Percentiles rank a stretch among this genome's conserved stretches.
Conservation (phyloP, 2,888 invertebrate species). For the Molorchus minor region DNA sequence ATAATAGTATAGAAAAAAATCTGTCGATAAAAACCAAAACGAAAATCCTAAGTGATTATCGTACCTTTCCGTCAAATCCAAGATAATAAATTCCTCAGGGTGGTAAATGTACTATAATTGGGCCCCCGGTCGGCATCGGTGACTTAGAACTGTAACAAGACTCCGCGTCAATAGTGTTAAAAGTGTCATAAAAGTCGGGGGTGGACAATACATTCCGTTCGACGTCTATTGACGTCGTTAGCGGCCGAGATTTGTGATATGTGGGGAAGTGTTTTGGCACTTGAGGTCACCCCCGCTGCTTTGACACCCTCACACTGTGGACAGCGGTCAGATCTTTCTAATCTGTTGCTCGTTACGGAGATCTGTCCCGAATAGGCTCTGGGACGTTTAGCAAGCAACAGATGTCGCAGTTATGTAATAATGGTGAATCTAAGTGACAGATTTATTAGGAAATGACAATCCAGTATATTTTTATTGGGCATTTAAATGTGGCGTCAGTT, state of each 20-base stretch:
- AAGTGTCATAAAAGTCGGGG: conserved; percentile 32
- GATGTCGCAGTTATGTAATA: conserved; percentile 7
- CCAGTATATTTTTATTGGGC: too few relatives aligned
- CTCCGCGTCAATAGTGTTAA: conserved; percentile 26
- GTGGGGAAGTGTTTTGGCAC: conserved; percentile 28
- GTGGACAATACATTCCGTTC: conserved; percentile 24
- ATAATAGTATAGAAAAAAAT: too few relatives aligned
- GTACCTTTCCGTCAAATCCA: too few relatives aligned
- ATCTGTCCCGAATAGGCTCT: conserved; percentile 5
- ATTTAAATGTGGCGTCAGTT: too few relatives aligned
- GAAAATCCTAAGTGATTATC: too few relatives aligned
- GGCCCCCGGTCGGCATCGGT: conserved; percentile 13
- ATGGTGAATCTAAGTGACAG: too few relatives aligned
- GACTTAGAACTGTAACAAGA: conserved; percentile 25
- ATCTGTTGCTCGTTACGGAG: conserved; percentile 26
- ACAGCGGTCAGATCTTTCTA: conserved; percentile 26
- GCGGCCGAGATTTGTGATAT: conserved; percentile 16
- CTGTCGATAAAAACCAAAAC: too few relatives aligned
- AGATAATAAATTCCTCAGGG: conserved; percentile 18
- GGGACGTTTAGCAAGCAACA: conserved; percentile 8
- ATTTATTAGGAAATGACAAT: too few relatives aligned
- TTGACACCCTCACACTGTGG: conserved; percentile 29
- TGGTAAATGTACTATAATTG: conserved; percentile 7
- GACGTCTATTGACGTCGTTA: conserved; percentile 21
- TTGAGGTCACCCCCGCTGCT: conserved; percentile 32